phyloP scores from a whole-genome alignment of 2,888 invertebrate genomes.

The Auanema sp. region DNA sequence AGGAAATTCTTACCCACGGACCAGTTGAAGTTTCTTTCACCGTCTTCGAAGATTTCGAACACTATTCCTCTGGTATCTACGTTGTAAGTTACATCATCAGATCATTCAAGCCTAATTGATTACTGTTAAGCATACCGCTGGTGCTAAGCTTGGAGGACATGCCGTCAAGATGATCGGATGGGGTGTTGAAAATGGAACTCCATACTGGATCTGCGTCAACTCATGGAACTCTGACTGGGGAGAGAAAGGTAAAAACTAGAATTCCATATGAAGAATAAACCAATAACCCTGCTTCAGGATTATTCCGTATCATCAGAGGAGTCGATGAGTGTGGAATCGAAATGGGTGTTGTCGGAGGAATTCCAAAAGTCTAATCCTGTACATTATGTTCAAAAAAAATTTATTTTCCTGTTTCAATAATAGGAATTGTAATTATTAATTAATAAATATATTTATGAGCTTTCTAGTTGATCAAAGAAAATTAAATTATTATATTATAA shows the following conservation, averaged over 20 bases:
- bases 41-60: slow-evolving; percentile 51
- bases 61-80: slow-evolving; percentile 66
- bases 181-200: slow-evolving; percentile 74
- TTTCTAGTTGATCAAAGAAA: no score
- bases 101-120: slow-evolving; percentile 76
- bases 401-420: no score
- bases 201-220: slow-evolving; percentile 89
- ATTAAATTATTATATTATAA: no score
- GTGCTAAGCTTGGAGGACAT: slow-evolving; percentile 78
- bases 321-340: slow-evolving; percentile 71
- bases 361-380: slow-evolving; percentile 37
- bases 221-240: slow-evolving; percentile 94
- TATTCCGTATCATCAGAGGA: slow-evolving; percentile 84
- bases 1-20: slow-evolving; percentile 72
- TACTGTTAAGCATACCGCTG: slow-evolving; percentile 78
- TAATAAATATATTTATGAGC: no score
- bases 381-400: no score
- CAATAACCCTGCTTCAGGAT: slow-evolving; percentile 70
- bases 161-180: slow-evolving; percentile 84
- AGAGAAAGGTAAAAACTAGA: slow-evolving; percentile 69
- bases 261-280: background rate
- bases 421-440: no score
- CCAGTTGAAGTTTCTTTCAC: slow-evolving; percentile 47
- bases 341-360: slow-evolving; percentile 62
- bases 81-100: slow-evolving; percentile 67